A percentile compares a stretch with the other conserved stretches of the same genome.
These are phyloP conservation scores for Heterocephalus glaber DNA, from an alignment of 2,113 vertebrate genomes.

Conservation along the genomic window DNA sequence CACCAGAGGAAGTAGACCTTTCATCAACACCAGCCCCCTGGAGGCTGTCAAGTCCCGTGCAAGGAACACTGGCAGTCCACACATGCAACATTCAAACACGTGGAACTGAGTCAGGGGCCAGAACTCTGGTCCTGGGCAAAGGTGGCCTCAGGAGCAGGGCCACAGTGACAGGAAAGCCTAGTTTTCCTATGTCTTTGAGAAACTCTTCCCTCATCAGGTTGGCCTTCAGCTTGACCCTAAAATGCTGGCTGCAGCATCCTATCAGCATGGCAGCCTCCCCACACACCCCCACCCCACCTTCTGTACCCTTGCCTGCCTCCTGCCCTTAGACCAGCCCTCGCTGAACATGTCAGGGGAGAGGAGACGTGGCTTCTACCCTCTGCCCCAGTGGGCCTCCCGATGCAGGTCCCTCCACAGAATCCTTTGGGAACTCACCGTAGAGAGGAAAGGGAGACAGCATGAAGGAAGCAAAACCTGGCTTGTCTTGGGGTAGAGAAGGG, in stretches of 20 bases:
- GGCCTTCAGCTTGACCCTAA: neutral
- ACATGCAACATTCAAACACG: fast-evolving
- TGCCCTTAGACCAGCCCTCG: neutral
- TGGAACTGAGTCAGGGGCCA: neutral
- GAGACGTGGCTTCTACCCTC: neutral
- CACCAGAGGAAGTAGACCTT: neutral
- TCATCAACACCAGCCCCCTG: neutral
- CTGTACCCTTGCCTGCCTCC: neutral
- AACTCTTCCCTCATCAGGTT: neutral
- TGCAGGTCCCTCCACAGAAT: neutral
- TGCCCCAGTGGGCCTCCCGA: neutral
- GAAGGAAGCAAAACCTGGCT: neutral
- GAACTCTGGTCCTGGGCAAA: neutral
- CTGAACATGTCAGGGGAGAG: neutral
- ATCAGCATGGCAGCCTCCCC: neutral
- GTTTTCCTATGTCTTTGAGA: neutral
- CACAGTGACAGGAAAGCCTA: neutral
- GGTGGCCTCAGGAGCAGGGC: too few relatives aligned
- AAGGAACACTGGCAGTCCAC: neutral
- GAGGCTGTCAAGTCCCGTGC: too few relatives aligned
- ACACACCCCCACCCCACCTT: neutral
- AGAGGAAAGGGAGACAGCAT: neutral
- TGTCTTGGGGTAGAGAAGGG: neutral
- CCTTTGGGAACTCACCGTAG: neutral
- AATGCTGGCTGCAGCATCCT: neutral